Base-by-base conservation (phyloP, 2,888 invertebrate genomes). In the Sycophila texana region DNA sequence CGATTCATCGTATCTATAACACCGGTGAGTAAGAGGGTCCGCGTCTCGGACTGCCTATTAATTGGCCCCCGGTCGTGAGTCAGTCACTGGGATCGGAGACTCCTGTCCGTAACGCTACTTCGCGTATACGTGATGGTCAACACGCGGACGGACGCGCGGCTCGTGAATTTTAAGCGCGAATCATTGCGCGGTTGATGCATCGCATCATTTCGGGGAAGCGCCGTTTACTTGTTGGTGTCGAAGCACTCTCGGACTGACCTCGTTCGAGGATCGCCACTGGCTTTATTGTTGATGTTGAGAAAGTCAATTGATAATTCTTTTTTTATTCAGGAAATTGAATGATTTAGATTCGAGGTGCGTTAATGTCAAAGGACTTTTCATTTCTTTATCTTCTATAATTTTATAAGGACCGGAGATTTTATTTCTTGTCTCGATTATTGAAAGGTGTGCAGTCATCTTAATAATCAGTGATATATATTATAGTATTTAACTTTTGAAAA, bases 91-190 rank as follows among this genome's bases (percentile, higher is more conserved):
- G 18, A 73, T 63, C 53, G 73, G 18, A 57, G 47, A 47, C 51
- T 16, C n/a, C 58, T 47, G 39, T 3, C 30, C 39, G 30, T 63
- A 73, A 13, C 39, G 73, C 51, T 18, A 47, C 26, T 63, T 26
- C 18, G 18, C 22, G 10, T 76, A 26, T 26, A 76, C 76, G 76
- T 72, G 77, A 70, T 47, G 63, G 65, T 22, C 22, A 47, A 58
- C 63, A 58, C 70, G 65, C 61, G 20, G 49, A 51, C 61, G 55
- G 4, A 12, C 30, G 55, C 22, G 47, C 77, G 77, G 12, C 47
- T 65, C 57, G 26, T 71, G 77, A 77, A 77, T 77, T 77, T 77
- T 66, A 77, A 77, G 18, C 51, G 47, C 16, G 39, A 39, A 53
- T 53, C 53, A 53, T 30, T 2, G 60, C 57, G 39, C 22, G 20